phyloP scores from a whole-genome alignment of 2,888 invertebrate species.

The Caenorhabditis sp. region DNA sequence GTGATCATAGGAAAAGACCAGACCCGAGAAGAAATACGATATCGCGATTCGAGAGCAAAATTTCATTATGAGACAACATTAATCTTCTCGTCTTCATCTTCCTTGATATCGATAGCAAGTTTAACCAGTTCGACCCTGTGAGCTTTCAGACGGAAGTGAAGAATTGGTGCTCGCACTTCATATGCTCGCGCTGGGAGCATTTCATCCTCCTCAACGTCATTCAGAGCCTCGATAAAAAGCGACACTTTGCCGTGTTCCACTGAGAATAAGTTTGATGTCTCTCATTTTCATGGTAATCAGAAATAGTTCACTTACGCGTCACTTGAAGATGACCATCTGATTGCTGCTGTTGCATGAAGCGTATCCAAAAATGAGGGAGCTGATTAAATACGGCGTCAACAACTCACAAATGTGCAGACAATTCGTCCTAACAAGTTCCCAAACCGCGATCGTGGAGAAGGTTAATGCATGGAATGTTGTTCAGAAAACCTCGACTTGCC shows the following conservation, averaged over 20 bases:
- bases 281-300: too few species aligned
- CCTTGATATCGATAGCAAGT: too few species aligned
- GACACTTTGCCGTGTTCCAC: background rate
- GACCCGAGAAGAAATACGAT: too few species aligned
- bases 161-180: background rate
- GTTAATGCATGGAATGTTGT: background rate
- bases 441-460: background rate
- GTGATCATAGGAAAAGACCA: too few species aligned
- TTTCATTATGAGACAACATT: too few species aligned
- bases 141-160: background rate
- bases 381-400: background rate
- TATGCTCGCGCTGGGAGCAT: background rate
- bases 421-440: slow-evolving; percentile 5
- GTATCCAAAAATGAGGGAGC: background rate
- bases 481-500: background rate
- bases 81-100: too few species aligned
- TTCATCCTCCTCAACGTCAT: background rate
- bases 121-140: too few species aligned
- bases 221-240: background rate
- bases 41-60: too few species aligned
- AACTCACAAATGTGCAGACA: too few species aligned
- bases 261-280: background rate
- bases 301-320: background rate
- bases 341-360: slow-evolving; percentile 9
- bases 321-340: background rate